These are phyloP conservation scores for Bombylius major DNA, from an alignment of 2,888 invertebrate genomes.

Conservation along the genomic window DNA sequence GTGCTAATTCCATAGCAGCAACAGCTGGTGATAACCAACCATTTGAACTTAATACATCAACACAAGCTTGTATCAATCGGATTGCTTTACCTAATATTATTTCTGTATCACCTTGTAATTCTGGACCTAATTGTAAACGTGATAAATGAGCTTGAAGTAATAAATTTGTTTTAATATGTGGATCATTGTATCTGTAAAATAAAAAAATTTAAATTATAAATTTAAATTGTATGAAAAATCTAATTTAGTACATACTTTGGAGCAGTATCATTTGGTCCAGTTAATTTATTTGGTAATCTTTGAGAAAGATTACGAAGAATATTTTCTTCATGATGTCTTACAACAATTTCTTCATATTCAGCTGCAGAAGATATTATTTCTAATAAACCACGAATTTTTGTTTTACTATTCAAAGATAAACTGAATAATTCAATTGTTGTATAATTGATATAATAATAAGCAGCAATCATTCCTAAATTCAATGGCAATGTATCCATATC, in stretches of 20 bases:
- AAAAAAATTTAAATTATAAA: neutral
- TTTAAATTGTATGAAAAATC: neutral
- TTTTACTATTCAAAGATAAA: slow-evolving; percentile 90
- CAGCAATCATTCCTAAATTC: slow-evolving; percentile 99
- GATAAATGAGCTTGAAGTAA: slow-evolving; percentile 92
- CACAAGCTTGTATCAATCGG: slow-evolving; percentile 86
- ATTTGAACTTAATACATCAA: slow-evolving; percentile 87
- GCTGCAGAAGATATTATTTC: slow-evolving; percentile 98
- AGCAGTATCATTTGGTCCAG: slow-evolving; percentile 43
- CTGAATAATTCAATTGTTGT: slow-evolving; percentile 98
- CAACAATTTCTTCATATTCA: slow-evolving; percentile 89
- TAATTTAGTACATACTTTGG: slow-evolving; percentile 49
- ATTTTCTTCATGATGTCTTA: slow-evolving; percentile 89
- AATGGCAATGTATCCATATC: slow-evolving; percentile 95
- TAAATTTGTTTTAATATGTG: slow-evolving; percentile 92
- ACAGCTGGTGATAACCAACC: slow-evolving; percentile 98
- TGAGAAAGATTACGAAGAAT: slow-evolving; percentile 51
- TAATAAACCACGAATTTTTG: slow-evolving; percentile 90
- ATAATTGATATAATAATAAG: slow-evolving; percentile 99
- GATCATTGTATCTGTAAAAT: slow-evolving; percentile 71
- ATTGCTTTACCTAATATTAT: slow-evolving; percentile 71
- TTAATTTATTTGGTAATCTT: slow-evolving; percentile 48
- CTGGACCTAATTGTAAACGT: slow-evolving; percentile 86
- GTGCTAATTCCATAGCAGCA: slow-evolving; percentile 98
- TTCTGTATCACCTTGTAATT: slow-evolving; percentile 93